Percentiles rank a stretch among this genome's conserved stretches.
These are phyloP conservation scores for Passer domesticus DNA, from an alignment of 2,113 vertebrate genomes.

Conservation along the genomic window DNA sequence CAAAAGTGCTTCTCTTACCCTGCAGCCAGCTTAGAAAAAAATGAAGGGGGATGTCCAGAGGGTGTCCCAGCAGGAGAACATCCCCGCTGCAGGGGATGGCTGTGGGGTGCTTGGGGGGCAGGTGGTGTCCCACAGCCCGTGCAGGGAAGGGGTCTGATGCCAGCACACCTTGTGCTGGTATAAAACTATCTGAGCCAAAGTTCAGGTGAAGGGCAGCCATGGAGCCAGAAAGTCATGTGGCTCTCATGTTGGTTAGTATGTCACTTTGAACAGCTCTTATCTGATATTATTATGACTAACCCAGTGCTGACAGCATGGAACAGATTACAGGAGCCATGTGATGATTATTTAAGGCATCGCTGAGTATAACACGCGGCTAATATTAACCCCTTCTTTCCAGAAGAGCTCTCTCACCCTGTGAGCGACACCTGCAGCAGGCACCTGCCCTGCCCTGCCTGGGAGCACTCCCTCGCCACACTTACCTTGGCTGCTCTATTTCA, in stretches of 20 bases:
- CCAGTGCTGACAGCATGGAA: slow-evolving; percentile 95
- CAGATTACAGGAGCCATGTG: slow-evolving; percentile 90
- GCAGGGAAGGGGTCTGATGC: background rate
- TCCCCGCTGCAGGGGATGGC: background rate
- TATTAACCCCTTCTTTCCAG: slow-evolving; percentile 75
- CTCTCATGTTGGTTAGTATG: slow-evolving; percentile 85
- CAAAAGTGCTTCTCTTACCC: background rate
- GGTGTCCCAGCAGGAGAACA: background rate
- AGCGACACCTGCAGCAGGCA: background rate
- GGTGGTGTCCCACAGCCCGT: background rate
- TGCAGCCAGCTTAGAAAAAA: background rate
- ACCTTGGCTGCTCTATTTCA: background rate
- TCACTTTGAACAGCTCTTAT: slow-evolving; percentile 86
- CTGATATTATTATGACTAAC: slow-evolving; percentile 96
- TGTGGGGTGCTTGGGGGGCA: accelerated
- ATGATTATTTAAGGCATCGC: slow-evolving; percentile 87
- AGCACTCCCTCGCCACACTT: accelerated
- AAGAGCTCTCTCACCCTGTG: background rate
- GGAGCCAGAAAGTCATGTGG: slow-evolving; percentile 91
- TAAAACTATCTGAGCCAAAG: slow-evolving; percentile 86
- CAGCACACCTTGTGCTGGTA: background rate
- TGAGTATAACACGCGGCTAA: slow-evolving; percentile 61
- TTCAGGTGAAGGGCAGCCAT: slow-evolving; percentile 93
- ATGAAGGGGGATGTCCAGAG: background rate
- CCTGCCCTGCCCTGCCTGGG: background rate